Base-by-base conservation (phyloP, 1,140 invertebrate genomes). In the Tetramorium alpestre region DNA sequence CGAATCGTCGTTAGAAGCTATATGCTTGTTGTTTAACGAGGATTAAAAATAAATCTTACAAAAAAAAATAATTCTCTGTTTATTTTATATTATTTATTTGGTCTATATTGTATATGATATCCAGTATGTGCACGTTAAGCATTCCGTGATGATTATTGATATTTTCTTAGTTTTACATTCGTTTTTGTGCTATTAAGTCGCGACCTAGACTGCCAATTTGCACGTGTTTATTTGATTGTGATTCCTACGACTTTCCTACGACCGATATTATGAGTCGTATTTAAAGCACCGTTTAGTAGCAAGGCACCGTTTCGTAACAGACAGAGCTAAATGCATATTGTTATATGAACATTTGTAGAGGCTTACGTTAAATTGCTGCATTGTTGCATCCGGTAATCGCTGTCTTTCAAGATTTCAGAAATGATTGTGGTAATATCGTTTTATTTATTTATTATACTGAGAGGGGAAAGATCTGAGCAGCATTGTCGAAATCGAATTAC, bases 231-330 rank as follows among this genome's bases (percentile, higher is more conserved):
- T 78, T 49, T 62, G 41, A 64, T 33, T 33, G 28, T 33, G 28
- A 33, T 78, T 22, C 75, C 75, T 7, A 77, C 44, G 56, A 62
- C 47, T 77, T 77, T 76, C 38, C n/a, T 60, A 58, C 54, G 33
- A 75, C n/a, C 38, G 22, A 41, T 25, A 62, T 62, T 77, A 62
- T 22, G 75, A 22, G 7, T 62, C 56, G 41, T 41, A 77, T 41
- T 77, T 47, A 64, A 33, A 5, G 41, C 16, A 22, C 13, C 58
- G 18, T 64, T 77, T 62, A 77, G 4, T 62, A n/a, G 41, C 22
- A 60, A 28, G 28, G 28, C 33, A 33, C 33, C 33, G 3, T 33
- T 41, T 60, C 56, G 54, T 76, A 77, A 28, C 11, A 33, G 16
- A 56, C 54, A 22, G n/a, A 56, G 41, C 5, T 11, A 41, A 77